Evolutionary conservation across 2,888 invertebrate genomes (phyloP), one percentile per base, ranked within the genome.

Genomic region (Nysson spinosus): DNA sequence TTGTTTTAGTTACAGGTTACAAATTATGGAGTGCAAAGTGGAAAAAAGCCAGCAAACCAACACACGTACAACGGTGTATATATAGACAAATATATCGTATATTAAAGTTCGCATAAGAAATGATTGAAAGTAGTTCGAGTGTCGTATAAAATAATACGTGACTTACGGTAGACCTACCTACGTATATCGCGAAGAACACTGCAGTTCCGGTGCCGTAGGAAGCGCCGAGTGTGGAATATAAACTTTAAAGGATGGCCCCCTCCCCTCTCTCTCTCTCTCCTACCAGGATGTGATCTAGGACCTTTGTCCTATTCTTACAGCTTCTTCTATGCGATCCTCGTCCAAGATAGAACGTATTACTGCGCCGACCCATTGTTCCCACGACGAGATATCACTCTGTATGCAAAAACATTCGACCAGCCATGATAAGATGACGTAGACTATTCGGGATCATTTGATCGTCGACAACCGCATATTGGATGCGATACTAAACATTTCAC

Each of bases 221-320:
- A 70, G 64, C 75, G 61, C 61, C 66, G 75, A 75, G 67, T 64
- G 63, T 61, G 57, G 71, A 75, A 74, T 73, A 71, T 75, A 73
- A 74, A 73, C 67, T 73, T 73, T 75, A 73, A 67, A 71, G 71
- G 73, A 73, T 70, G 67, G 57, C 54, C 67, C 67, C 73, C 75
- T 74, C 56, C 40, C 28, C 30, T 51, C 39, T 19, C 11, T 24
- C 30, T 51, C 39, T 19, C 11, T 32, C 42, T 32, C 50, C 52
- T 37, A 35, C 28, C 56, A 50, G 26, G 37, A 43, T n/a, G 73
- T 61, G 70, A 70, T 66, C 72, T 69, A 72, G 65, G 58, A 69
- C 35, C 62, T 57, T 35, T 43, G 62, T 70, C 49, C 52, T 22
- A 50, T 66, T 46, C 52, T 35, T 50, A 40, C 50, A 67, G 64